Percentiles rank a stretch among this genome's conserved stretches.
Conservation (phyloP, 1,140 invertebrate species). For the Drosophila aff. region DNA sequence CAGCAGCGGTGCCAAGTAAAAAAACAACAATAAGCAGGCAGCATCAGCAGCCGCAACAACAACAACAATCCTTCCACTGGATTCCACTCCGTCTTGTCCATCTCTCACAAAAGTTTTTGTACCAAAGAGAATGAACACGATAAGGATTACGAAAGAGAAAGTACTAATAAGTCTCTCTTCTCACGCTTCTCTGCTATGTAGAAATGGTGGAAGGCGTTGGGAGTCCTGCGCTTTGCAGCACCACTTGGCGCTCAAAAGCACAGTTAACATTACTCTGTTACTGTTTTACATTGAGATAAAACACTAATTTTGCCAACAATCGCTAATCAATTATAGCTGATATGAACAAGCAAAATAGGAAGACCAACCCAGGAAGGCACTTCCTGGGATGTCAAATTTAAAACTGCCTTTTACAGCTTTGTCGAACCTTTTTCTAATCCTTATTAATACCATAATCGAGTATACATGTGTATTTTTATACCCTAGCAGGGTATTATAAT, state of each 20-base stretch:
- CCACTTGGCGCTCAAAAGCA: not conserved
- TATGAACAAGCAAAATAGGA: no score
- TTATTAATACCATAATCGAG: no score
- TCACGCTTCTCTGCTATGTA: not conserved
- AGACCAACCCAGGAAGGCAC: no score
- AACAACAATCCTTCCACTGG: constrained; percentile 59
- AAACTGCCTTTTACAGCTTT: no score
- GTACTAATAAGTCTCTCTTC: constrained; percentile 10
- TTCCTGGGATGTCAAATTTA: no score
- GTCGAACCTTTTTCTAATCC: no score
- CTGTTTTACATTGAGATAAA: not conserved
- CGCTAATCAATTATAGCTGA: no score
- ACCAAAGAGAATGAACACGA: constrained; percentile 24
- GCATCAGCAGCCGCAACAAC: constrained; percentile 34
- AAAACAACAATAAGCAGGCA: constrained; percentile 38
- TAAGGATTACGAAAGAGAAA: constrained; percentile 50
- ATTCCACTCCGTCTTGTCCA: constrained; percentile 47
- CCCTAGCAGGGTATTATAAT: no score
- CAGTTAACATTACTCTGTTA: not conserved
- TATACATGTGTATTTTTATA: no score
- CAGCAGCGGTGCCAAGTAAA: constrained; percentile 39
- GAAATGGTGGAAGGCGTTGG: not conserved
- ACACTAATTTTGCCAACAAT: no score
- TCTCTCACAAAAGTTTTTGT: constrained; percentile 62
- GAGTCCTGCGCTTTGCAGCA: constrained; percentile 1